phyloP scores from a whole-genome alignment of 2,113 vertebrate species.

The Microcebus tavaratra region DNA sequence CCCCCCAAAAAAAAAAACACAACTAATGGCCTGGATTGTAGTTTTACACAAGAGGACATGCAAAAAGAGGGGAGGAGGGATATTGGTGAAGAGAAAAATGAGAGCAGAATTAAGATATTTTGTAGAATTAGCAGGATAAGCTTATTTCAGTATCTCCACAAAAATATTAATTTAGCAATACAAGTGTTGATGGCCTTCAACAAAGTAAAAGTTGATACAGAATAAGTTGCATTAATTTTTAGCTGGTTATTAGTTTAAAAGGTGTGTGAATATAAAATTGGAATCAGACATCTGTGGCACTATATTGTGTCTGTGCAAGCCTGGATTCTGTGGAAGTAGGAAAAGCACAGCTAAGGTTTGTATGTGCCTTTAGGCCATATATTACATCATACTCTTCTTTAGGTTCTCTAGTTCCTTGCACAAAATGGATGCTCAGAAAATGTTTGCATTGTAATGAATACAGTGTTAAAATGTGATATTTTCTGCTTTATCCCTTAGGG shows the following conservation, averaged over 20 bases:
- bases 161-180: constrained; percentile 28
- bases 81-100: not conserved
- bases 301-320: not conserved
- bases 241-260: constrained; percentile 6
- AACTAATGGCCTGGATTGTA: not conserved
- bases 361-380: not conserved
- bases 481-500: constrained; percentile 86
- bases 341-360: not conserved
- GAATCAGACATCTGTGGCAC: not conserved
- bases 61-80: not conserved
- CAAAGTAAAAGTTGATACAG: not conserved
- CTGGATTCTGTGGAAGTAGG: not conserved
- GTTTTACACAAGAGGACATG: not conserved
- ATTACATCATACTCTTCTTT: not conserved
- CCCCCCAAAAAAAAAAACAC: too few species aligned
- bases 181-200: not conserved
- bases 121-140: not conserved
- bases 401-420: not conserved
- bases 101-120: not conserved
- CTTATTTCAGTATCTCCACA: not conserved
- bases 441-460: not conserved
- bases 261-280: not conserved
- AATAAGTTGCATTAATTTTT: constrained; percentile 18
- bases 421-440: constrained; percentile 36
- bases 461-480: constrained; percentile 32